phyloP scores from a whole-genome alignment of 1,140 invertebrate genomes.

The Antheraea pernyi region DNA sequence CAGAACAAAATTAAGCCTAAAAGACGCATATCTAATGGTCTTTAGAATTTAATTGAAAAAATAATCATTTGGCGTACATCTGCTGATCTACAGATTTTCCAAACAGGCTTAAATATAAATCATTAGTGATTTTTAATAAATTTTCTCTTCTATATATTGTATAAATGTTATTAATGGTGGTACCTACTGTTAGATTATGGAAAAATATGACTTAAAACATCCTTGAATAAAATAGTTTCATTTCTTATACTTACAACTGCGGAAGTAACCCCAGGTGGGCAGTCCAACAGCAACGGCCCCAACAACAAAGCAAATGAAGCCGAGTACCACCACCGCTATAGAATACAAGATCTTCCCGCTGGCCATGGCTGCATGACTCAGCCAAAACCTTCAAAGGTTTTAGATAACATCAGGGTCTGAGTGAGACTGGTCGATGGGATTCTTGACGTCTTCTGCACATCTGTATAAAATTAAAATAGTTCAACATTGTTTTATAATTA shows the following conservation, averaged over 20 bases:
- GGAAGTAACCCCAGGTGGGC: conserved; percentile 90
- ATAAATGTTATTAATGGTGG: too few relatives aligned
- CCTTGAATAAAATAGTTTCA: too few relatives aligned
- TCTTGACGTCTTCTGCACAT: conserved; percentile 29
- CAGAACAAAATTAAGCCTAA: too few relatives aligned
- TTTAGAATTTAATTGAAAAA: too few relatives aligned
- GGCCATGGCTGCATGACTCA: conserved; percentile 76
- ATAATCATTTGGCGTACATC: too few relatives aligned
- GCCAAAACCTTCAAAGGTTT: conserved; percentile 46
- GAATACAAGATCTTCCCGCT: conserved; percentile 82
- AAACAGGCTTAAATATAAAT: too few relatives aligned
- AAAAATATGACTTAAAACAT: too few relatives aligned
- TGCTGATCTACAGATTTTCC: too few relatives aligned
- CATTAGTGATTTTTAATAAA: too few relatives aligned
- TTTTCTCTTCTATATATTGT: too few relatives aligned
- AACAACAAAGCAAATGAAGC: conserved; percentile 88
- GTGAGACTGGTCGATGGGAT: conserved; percentile 19
- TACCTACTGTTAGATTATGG: too few relatives aligned
- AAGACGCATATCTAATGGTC: too few relatives aligned
- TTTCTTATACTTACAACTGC: conserved; percentile 80
- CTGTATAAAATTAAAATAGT: conserved; percentile 26
- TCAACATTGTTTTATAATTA: not conserved
- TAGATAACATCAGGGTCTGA: conserved; percentile 52
- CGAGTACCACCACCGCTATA: conserved; percentile 86
- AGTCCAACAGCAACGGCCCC: conserved; percentile 87